Conservation (phyloP, 1,140 invertebrate species). For the Papilio polytes region DNA sequence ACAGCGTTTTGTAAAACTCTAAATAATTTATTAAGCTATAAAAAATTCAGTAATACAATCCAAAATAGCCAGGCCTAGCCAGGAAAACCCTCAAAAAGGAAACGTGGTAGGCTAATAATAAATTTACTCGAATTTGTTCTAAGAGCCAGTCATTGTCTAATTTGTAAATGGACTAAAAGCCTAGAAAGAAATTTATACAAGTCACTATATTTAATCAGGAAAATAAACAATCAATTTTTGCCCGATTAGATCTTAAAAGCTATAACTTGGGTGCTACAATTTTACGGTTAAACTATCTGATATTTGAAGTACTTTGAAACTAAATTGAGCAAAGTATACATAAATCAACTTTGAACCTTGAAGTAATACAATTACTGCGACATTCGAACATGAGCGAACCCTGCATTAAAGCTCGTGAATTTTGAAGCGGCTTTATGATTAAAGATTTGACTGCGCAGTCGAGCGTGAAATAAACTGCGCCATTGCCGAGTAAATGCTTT, state of each 20-base stretch:
- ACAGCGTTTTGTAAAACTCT: too few species aligned
- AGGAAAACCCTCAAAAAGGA: neutral
- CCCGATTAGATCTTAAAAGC: neutral
- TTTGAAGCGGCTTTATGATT: slow-evolving; percentile 27
- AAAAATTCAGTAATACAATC: too few species aligned
- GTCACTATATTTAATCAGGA: neutral
- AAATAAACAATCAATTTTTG: neutral
- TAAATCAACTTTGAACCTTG: slow-evolving; percentile 24
- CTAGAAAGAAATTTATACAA: neutral
- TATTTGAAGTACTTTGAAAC: neutral
- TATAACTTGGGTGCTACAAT: neutral
- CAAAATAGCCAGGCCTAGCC: too few species aligned
- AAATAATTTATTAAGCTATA: too few species aligned
- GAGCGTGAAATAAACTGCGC: slow-evolving; percentile 11
- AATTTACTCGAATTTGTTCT: neutral
- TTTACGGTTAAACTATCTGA: neutral
- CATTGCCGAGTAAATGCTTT: slow-evolving; percentile 18
- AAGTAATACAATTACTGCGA: slow-evolving; percentile 26
- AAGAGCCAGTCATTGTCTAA: neutral
- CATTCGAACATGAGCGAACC: slow-evolving; percentile 25
- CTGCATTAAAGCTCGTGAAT: slow-evolving; percentile 17
- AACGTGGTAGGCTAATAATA: neutral
- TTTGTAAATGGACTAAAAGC: neutral
- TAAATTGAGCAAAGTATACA: neutral
- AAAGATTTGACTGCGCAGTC: slow-evolving; percentile 22